Evolutionary conservation across 1,140 invertebrate species (phyloP).

Genomic region (Macrocentrus cingulum): DNA sequence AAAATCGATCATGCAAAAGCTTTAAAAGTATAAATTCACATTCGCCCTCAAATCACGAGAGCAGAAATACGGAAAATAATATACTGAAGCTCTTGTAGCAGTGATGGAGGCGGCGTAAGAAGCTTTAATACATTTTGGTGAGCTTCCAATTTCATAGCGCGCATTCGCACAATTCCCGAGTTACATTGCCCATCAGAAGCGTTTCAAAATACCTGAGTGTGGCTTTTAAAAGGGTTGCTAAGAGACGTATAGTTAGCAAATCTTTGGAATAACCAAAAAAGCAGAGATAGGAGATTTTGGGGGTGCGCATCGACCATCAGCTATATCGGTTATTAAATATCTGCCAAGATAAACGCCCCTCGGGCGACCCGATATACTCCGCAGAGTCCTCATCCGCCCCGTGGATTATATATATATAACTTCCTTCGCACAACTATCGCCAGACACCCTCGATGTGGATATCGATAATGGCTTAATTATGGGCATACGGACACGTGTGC

Average conservation of each 20-base stretch:
- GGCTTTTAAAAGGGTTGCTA: too few species aligned
- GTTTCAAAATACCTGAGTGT: background rate
- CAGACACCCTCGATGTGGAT: slow-evolving; percentile 19
- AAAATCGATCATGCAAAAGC: too few species aligned
- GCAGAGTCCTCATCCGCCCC: background rate
- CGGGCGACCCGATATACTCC: background rate
- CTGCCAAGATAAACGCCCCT: slow-evolving; percentile 28
- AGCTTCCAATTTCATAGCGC: background rate
- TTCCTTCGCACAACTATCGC: slow-evolving; percentile 1
- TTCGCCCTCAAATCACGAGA: too few species aligned
- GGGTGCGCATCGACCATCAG: too few species aligned
- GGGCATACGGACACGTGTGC: slow-evolving; percentile 18
- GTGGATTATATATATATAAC: background rate
- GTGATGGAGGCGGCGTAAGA: background rate
- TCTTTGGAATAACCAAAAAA: too few species aligned
- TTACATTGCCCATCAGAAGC: background rate
- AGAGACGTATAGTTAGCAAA: too few species aligned
- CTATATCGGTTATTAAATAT: slow-evolving; percentile 32
- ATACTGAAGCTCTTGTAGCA: background rate
- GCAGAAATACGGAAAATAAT: too few species aligned
- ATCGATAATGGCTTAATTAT: slow-evolving; percentile 40
- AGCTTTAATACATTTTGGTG: slow-evolving; percentile 1
- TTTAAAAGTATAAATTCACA: too few species aligned
- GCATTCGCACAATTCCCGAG: background rate
- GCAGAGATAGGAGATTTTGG: too few species aligned